These are phyloP conservation scores for Ceratitis capitata DNA, from an alignment of 1,140 invertebrate species.

Conservation along the genomic window DNA sequence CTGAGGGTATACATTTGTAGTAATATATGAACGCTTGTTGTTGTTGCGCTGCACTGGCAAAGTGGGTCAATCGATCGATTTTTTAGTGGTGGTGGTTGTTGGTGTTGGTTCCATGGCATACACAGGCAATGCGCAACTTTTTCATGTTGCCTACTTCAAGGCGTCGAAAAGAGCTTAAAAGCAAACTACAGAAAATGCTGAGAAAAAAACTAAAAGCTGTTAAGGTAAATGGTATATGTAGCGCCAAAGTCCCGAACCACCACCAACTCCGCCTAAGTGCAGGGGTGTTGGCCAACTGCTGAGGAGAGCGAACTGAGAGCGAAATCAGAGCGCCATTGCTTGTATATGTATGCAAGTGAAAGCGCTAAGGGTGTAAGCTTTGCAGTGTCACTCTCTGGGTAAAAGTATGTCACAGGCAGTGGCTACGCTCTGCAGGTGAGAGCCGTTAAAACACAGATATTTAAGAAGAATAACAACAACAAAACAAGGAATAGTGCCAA, in stretches of 20 bases:
- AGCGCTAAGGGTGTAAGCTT: not conserved
- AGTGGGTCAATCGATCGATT: constrained; percentile 25
- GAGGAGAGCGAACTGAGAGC: not conserved
- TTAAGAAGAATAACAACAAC: not conserved
- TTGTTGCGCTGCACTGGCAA: no score
- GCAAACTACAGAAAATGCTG: no score
- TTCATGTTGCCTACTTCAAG: constrained; percentile 20
- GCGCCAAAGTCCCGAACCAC: no score
- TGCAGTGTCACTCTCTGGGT: not conserved
- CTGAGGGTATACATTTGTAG: not conserved
- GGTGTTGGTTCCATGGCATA: not conserved
- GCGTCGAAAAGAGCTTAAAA: no score
- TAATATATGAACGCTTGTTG: not conserved
- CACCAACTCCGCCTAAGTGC: no score
- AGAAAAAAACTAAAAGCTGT: no score
- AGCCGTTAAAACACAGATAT: not conserved
- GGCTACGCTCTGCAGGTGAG: not conserved
- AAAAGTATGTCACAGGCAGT: not conserved
- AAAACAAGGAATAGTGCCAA: not conserved
- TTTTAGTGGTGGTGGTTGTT: not conserved
- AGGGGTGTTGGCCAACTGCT: not conserved
- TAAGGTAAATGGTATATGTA: no score
- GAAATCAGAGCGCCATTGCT: not conserved
- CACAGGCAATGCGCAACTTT: not conserved
- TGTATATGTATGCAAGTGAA: not conserved